A percentile compares a stretch with the other conserved stretches of the same genome.
These are phyloP conservation scores for Lagenorhynchus albirostris DNA, from an alignment of 2,113 vertebrate genomes.

Conservation along the genomic window DNA sequence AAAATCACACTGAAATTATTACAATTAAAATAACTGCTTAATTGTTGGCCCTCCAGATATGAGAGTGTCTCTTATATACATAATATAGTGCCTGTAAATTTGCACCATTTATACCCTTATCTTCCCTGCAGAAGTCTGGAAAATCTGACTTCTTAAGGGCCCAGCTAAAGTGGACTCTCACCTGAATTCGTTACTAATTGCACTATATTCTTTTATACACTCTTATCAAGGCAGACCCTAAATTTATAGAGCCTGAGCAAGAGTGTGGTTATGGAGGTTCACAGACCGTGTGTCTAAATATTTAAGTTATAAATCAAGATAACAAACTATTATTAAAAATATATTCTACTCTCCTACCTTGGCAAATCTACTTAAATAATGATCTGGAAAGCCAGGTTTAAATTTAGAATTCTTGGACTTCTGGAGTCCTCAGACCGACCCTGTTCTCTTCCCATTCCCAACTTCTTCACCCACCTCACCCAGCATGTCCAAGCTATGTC, in stretches of 20 bases:
- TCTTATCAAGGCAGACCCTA: neutral
- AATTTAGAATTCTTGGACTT: constrained; percentile 3
- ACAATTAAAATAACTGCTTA: constrained; percentile 5
- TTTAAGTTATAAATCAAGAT: neutral
- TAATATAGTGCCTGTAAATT: neutral
- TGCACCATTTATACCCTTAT: neutral
- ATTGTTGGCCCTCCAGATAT: neutral
- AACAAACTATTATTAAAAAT: neutral
- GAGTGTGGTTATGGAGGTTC: neutral
- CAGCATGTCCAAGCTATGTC: neutral
- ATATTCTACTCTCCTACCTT: neutral
- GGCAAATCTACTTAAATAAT: neutral
- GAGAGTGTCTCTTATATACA: neutral
- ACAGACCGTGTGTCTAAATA: neutral
- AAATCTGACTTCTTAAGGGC: neutral
- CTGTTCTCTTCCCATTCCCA: neutral
- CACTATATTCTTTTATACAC: neutral
- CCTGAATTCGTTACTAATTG: neutral
- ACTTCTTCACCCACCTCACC: neutral
- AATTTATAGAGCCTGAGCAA: neutral
- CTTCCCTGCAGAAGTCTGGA: neutral
- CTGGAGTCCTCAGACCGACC: neutral
- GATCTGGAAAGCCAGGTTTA: neutral
- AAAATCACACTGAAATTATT: constrained; percentile 24
- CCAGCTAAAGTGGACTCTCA: neutral